phyloP scores from a whole-genome alignment of 2,113 vertebrate genomes.

The Callorhinus ursinus region DNA sequence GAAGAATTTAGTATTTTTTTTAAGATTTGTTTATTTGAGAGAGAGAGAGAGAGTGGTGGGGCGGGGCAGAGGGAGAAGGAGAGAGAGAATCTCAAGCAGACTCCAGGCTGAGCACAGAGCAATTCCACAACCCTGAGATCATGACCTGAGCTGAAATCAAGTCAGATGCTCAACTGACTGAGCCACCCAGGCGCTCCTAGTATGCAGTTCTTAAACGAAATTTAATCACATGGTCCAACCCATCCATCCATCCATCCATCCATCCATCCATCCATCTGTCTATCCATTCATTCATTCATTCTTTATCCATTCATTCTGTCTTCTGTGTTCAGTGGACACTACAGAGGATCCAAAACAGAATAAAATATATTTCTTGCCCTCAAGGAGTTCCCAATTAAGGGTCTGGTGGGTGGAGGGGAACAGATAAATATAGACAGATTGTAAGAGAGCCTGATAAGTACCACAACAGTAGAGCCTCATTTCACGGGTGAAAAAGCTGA shows the following conservation, averaged over 20 bases:
- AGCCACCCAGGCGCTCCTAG: background rate
- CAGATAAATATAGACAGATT: background rate
- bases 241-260: background rate
- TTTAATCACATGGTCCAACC: background rate
- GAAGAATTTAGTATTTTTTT: background rate
- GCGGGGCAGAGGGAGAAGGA: background rate
- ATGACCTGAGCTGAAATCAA: background rate
- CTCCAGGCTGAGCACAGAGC: background rate
- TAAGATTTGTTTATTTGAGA: background rate
- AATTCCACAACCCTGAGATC: background rate
- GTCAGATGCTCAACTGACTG: background rate
- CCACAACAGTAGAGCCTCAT: background rate
- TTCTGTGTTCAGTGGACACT: background rate
- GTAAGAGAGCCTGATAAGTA: background rate
- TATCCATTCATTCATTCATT: background rate
- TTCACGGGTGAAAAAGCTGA: conserved; percentile 8
- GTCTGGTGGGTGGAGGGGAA: background rate
- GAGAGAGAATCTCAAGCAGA: background rate
- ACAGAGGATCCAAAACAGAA: background rate
- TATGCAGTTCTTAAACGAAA: background rate
- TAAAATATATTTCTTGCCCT: background rate
- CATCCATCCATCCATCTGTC: too few species aligned
- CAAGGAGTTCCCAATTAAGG: background rate
- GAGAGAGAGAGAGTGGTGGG: background rate
- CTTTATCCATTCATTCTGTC: background rate